Base-by-base conservation (phyloP, 2,113 vertebrate species). In the Misgurnus anguillicaudatus region DNA sequence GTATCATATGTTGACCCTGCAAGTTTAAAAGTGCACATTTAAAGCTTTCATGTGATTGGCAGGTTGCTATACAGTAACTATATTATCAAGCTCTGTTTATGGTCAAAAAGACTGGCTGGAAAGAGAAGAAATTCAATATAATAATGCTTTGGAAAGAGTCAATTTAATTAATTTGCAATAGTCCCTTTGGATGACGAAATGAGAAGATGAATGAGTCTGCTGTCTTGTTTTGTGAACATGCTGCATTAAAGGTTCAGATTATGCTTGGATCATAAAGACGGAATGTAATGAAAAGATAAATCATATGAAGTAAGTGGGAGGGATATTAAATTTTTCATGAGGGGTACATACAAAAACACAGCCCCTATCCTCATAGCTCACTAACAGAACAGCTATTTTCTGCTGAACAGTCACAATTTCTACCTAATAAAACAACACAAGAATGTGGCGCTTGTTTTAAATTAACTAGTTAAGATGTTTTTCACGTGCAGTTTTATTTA, bases 201-300 rank as follows among this genome's bases (percentile, higher is more conserved):
- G 69, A 69, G 63, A 78, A 81, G 75, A 84, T 75, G 48, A 75
- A 84, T 84, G 83, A 39, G 53, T 75, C 60, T 75, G 70, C 71
- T 80, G 6, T 57, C 69, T 84, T 81, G 76, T 75, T 84, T 84
- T 84, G 80, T 78, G 79, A 84, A 81, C 80, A 73, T 75, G 62
- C 69, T 74, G 76, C 79, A 84, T 84, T 79, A 81, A 75, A 79
- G 58, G 79, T 81, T 77, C 64, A 70, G 75, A 75, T 84, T 81
- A 84, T 79, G 64, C 75, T 71, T 64, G 76, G 70, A 84, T 84
- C 80, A 79, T 78, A 84, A 81, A 70, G 76, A 63, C 10, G 74
- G 47, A 60, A 71, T 58, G 48, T 79, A 84, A 84, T 84, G 83
- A 84, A 81, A 81, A 84, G 75, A 84, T 84, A 84, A 81, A 81